These are phyloP conservation scores for Hyperoplus lanceolatus DNA, from an alignment of 2,797 vertebrate species.

Conservation along the genomic window DNA sequence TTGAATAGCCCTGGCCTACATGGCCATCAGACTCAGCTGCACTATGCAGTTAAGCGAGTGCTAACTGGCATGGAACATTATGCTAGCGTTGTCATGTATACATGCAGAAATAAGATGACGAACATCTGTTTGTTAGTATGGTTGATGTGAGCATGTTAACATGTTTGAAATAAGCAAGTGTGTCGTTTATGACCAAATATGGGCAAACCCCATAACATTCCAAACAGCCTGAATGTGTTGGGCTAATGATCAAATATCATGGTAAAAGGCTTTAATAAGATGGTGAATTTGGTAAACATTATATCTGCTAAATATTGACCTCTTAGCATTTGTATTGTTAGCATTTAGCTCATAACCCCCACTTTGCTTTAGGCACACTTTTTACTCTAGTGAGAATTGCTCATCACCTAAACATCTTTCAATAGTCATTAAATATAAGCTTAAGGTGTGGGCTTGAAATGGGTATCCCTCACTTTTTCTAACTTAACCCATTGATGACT, in stretches of 20 bases:
- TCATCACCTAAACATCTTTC: no score
- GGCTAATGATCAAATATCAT: neutral
- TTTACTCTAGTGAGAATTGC: no score
- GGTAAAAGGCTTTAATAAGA: neutral
- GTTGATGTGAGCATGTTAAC: neutral
- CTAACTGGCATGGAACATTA: neutral
- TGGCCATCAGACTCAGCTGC: neutral
- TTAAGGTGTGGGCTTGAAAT: no score
- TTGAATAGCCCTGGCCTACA: no score
- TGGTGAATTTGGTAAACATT: neutral
- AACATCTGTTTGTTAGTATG: neutral
- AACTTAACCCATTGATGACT: no score
- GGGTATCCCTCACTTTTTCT: no score
- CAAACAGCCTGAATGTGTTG: neutral
- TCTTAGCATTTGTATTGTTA: neutral
- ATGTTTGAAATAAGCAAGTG: neutral
- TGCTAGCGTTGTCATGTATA: neutral
- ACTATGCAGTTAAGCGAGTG: neutral
- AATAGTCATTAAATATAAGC: no score
- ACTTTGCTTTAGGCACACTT: neutral
- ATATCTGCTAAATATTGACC: neutral
- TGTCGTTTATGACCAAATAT: neutral
- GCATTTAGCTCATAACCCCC: neutral
- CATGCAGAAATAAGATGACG: neutral
- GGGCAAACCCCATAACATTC: neutral